These are phyloP conservation scores for Caenorhabditis panamensis DNA, from an alignment of 2,888 invertebrate genomes.

Conservation along the genomic window DNA sequence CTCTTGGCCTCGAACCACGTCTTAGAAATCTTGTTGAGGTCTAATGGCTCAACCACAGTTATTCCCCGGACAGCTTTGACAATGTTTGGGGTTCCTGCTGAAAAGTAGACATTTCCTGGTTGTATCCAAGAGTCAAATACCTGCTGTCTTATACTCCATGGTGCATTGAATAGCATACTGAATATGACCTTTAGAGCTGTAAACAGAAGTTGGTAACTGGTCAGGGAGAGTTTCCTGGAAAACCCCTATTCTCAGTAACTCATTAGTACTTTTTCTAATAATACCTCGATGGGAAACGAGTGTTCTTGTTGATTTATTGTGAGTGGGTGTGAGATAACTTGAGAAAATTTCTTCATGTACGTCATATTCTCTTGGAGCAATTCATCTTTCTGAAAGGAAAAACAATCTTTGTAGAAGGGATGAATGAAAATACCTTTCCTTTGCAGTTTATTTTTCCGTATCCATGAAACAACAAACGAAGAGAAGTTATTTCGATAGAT, in stretches of 20 bases:
- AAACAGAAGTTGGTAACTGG: constrained; percentile 59
- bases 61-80: constrained; percentile 72
- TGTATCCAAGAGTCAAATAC: no score
- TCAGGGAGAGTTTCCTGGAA: constrained; percentile 61
- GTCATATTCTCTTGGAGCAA: constrained; percentile 53
- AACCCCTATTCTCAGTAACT: no score
- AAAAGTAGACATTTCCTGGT: constrained; percentile 21
- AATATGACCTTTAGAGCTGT: constrained; percentile 57
- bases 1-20: constrained; percentile 65
- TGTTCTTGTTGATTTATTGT: constrained; percentile 43
- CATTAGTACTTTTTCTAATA: no score
- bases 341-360: constrained; percentile 58
- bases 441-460: constrained; percentile 57
- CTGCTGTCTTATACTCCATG: constrained; percentile 56
- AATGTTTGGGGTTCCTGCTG: constrained; percentile 62
- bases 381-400: constrained; percentile 61
- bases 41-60: constrained; percentile 69
- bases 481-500: constrained; percentile 56
- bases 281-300: constrained; percentile 52
- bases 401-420: background rate
- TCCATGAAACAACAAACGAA: constrained; percentile 64
- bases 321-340: constrained; percentile 34
- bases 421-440: constrained; percentile 44
- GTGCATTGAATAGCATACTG: constrained; percentile 58
- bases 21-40: constrained; percentile 68